phyloP scores from a whole-genome alignment of 2,113 vertebrate genomes.

The Theristicus caerulescens region DNA sequence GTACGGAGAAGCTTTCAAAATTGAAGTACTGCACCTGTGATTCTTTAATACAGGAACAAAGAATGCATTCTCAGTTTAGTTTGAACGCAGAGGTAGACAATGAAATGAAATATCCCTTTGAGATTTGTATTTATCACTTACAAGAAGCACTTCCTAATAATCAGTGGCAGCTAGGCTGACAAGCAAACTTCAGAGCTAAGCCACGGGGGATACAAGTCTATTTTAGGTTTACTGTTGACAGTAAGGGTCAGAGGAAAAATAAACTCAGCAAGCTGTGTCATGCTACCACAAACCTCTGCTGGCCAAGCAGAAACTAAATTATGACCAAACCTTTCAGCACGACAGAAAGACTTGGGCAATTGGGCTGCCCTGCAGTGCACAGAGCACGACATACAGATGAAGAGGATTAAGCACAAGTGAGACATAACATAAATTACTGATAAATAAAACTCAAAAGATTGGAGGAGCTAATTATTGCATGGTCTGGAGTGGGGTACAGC shows the following conservation, averaged over 20 bases:
- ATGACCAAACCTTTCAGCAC: conserved; percentile 23
- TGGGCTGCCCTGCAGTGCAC: neutral
- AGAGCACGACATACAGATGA: neutral
- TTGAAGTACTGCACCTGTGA: neutral
- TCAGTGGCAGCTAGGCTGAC: conserved; percentile 52
- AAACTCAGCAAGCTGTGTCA: conserved; percentile 50
- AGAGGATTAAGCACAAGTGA: neutral
- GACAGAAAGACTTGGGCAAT: neutral
- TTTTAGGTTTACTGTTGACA: conserved; percentile 54
- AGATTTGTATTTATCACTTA: conserved; percentile 50
- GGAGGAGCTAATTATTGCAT: neutral
- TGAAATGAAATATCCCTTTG: conserved; percentile 28
- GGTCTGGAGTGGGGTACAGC: neutral
- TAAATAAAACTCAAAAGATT: neutral
- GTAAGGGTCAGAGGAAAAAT: conserved; percentile 55
- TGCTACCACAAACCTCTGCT: conserved; percentile 49
- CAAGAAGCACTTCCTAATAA: conserved; percentile 24
- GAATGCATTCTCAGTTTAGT: neutral
- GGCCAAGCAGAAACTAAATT: conserved; percentile 55
- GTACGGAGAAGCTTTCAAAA: neutral
- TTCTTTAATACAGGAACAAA: neutral
- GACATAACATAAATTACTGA: neutral
- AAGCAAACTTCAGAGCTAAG: conserved; percentile 46
- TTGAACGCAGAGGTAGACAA: neutral
- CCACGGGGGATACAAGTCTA: conserved; percentile 24